Base-by-base conservation (phyloP, 2,113 vertebrate species). In the Ptychochromis oligacanthus region DNA sequence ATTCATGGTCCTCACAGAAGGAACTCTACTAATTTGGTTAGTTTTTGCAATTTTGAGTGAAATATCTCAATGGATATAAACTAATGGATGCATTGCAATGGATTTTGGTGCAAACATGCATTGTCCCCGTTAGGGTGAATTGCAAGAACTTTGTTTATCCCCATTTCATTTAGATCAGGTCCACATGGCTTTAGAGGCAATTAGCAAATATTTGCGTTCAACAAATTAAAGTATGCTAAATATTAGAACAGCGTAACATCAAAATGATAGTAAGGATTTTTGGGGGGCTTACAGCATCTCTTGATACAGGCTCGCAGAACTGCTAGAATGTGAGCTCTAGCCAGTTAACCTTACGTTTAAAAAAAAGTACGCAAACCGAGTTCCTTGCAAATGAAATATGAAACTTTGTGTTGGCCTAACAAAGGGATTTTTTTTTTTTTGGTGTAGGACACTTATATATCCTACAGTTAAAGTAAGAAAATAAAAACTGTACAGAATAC, bases 1-100 rank as follows among this genome's bases (percentile, higher is more conserved):
- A 46, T 26, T 11, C 17, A 67, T 11, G 1, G 5, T 2, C 14
- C 40, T 5, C 0, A 36, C 1, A 0, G 2, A 46, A 18, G 64
- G 46, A 67, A 67, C 15, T 60, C 64, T 67, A 28, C 10, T 52
- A 31, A 31, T 52, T 13, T 12, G 0, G 65, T 70, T 52, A 31
- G 3, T 52, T 31, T 52, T 28, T 20, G 46, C 7, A 13, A 72
- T 52, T 72, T 31, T 9, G 11, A 52, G 65, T 31, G 10, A 26
- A 52, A 0, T 31, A 52, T 52, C 43, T 72, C 17, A 20, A 26
- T 24, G n/a, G n/a, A n/a, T n/a, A n/a, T n/a, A n/a, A 72, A 2
- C 9, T 70, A 70, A 70, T 52, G 24, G 0, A 72, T 72, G 43
- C 20, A 67, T 38, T 67, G 22, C 22, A n/a, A 1, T 46, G 22